Evolutionary conservation across 2,888 invertebrate species (phyloP).

Genomic region (Limnephilus auricula): DNA sequence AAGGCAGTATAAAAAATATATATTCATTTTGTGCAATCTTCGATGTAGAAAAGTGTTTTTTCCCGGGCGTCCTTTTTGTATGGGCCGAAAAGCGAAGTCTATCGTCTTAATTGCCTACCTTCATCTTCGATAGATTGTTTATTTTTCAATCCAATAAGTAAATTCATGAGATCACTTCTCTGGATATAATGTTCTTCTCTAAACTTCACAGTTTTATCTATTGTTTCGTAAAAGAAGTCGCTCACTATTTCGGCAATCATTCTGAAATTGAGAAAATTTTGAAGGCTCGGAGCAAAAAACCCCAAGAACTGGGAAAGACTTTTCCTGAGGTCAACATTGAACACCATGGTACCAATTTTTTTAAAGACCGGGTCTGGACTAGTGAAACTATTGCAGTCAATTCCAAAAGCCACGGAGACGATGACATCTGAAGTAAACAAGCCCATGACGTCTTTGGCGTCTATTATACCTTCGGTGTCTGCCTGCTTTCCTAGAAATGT

Average conservation of each 20-base stretch:
- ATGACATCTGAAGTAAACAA: conserved; percentile 69
- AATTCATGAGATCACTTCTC: conserved; percentile 77
- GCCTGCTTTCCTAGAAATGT: conserved; percentile 63
- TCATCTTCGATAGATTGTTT: conserved; percentile 59
- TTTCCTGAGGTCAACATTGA: conserved; percentile 55
- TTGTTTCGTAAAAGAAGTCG: conserved; percentile 72
- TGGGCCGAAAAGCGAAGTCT: no score
- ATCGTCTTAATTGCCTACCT: no score
- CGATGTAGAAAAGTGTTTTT: no score
- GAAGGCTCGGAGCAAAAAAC: conserved; percentile 35
- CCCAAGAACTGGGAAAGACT: conserved; percentile 68
- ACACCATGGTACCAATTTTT: conserved; percentile 66
- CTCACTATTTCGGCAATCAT: conserved; percentile 9
- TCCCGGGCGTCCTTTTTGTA: no score
- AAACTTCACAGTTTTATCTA: conserved; percentile 73
- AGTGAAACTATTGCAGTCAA: conserved; percentile 69
- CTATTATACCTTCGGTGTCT: conserved; percentile 62
- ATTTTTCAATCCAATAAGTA: conserved; percentile 76
- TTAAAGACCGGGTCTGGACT: conserved; percentile 67
- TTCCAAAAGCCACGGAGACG: conserved; percentile 70
- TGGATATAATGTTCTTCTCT: conserved; percentile 71
- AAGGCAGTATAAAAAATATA: no score
- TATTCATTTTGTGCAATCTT: no score
- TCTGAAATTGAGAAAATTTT: conserved; percentile 27
- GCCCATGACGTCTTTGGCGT: conserved; percentile 67